A percentile compares a stretch with the other conserved stretches of the same genome.
phyloP scores from a whole-genome alignment of 2,888 invertebrate species.

The Euplagia quadripunctaria region DNA sequence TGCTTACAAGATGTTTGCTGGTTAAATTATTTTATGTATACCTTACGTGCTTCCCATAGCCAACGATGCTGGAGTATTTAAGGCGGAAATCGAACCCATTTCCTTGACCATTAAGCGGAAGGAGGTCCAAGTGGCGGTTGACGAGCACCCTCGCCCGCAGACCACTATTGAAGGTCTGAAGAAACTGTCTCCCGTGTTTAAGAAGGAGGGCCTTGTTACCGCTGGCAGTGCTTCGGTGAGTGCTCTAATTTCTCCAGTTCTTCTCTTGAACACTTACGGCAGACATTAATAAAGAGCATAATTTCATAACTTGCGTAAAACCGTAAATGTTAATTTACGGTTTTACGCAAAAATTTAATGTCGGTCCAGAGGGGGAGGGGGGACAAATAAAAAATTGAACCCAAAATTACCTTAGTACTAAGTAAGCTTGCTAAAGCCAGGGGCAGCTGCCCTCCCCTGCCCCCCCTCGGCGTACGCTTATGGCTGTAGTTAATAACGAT shows the following conservation, averaged over 20 bases:
- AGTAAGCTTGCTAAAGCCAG: too few relatives aligned
- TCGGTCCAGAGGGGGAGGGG: too few relatives aligned
- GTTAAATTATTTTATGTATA: background rate
- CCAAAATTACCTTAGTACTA: too few relatives aligned
- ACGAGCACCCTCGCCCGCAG: slow-evolving; percentile 97
- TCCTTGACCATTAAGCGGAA: slow-evolving; percentile 94
- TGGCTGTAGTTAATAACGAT: background rate
- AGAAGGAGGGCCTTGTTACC: slow-evolving; percentile 97
- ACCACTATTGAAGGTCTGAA: slow-evolving; percentile 94
- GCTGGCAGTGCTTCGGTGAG: slow-evolving; percentile 97
- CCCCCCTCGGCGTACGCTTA: too few relatives aligned
- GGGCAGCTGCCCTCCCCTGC: too few relatives aligned
- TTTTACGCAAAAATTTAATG: too few relatives aligned
- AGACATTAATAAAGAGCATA: too few relatives aligned
- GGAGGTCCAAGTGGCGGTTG: slow-evolving; percentile 92
- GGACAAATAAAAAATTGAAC: too few relatives aligned
- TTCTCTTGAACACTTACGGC: background rate
- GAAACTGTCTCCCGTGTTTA: slow-evolving; percentile 96
- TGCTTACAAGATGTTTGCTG: background rate
- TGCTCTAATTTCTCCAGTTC: slow-evolving; percentile 10
- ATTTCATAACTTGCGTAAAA: too few relatives aligned
- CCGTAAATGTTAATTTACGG: too few relatives aligned
- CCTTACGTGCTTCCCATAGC: slow-evolving; percentile 83
- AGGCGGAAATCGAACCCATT: slow-evolving; percentile 95
- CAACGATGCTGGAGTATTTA: slow-evolving; percentile 95